These are phyloP conservation scores for Megalurothrips usitatus DNA, from an alignment of 2,888 invertebrate genomes.

Conservation along the genomic window DNA sequence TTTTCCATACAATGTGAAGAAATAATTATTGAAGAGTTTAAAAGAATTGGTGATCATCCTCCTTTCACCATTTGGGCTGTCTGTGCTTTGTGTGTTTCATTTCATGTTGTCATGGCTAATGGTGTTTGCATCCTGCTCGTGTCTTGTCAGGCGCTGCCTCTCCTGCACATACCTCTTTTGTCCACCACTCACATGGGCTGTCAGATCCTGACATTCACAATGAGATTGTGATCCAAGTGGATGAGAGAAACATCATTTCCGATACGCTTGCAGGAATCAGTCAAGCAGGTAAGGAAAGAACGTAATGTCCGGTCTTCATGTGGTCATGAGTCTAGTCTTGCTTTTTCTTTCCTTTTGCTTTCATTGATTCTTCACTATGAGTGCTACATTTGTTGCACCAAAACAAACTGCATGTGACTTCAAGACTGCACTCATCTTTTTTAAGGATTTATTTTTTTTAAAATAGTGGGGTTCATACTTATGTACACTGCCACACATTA, in stretches of 20 bases:
- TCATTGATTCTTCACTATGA: neutral
- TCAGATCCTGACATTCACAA: constrained; percentile 56
- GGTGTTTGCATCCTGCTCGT: constrained; percentile 52
- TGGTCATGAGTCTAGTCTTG: neutral
- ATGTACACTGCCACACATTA: constrained; percentile 27
- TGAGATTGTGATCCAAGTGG: constrained; percentile 62
- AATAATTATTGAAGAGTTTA: too few relatives aligned
- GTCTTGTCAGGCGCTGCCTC: constrained; percentile 23
- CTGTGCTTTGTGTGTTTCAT: constrained; percentile 29
- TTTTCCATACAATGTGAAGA: too few relatives aligned
- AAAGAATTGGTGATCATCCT: too few relatives aligned
- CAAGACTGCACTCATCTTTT: neutral
- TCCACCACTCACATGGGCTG: constrained; percentile 42
- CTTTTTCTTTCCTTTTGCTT: constrained; percentile 34
- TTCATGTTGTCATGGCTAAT: constrained; percentile 43
- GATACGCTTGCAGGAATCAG: constrained; percentile 52
- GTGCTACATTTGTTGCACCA: too few relatives aligned
- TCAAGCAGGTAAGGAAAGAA: constrained; percentile 40
- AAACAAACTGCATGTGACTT: too few relatives aligned
- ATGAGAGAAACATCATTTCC: constrained; percentile 59
- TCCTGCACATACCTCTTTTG: constrained; percentile 44
- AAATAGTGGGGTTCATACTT: neutral
- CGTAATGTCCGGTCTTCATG: too few relatives aligned
- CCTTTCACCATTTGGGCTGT: neutral
- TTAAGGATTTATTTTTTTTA: neutral